Evolutionary conservation across 2,113 vertebrate species (phyloP), one percentile per base, ranked within the genome.

Genomic region (Onychostoma macrolepis): DNA sequence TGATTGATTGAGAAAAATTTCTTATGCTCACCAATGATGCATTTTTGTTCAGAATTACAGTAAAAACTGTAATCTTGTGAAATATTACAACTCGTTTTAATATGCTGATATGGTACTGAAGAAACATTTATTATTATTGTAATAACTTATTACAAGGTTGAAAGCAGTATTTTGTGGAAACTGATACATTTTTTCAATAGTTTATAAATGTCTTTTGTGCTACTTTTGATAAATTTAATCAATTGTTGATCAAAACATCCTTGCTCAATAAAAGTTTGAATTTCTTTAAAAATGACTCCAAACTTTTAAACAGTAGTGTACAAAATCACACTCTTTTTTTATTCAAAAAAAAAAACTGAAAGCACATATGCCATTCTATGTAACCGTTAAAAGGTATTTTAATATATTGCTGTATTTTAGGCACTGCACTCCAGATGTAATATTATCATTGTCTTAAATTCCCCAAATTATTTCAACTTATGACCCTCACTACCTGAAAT

Each of bases 401-500:
- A 38, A 72, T 72, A 4, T 38, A 71, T 71, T 71, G 21, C 69
- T 72, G 11, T 72, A 38, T 74, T 88, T 86, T 5, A 83, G 38
- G 65, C 28, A 50, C 30, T 38, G 67, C 6, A 50, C 65, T 89
- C 85, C 85, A 86, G 75, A 84, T 84, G 85, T 80, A 89, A 89
- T 84, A 84, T 86, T 87, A 86, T 89, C 28, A 4, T 81, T 81
- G 82, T 85, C 85, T 87, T 89, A 87, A 81, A 67, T 87, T 86
- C 76, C 53, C 63, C 61, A 84, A 84, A 75, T 65, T 43, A 69
- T 89, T 88, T 89, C 80, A 80, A 63, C 45, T 77, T 48, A 17
- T 19, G 21, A 36, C 41, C 38, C 77, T 48, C 61, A 86, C 65
- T 84, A 87, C 63, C 80, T 84, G 88, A 83, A 84, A 83, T 65